phyloP scores from a whole-genome alignment of 2,888 invertebrate species.

The Trissonchulus latispiculum region DNA sequence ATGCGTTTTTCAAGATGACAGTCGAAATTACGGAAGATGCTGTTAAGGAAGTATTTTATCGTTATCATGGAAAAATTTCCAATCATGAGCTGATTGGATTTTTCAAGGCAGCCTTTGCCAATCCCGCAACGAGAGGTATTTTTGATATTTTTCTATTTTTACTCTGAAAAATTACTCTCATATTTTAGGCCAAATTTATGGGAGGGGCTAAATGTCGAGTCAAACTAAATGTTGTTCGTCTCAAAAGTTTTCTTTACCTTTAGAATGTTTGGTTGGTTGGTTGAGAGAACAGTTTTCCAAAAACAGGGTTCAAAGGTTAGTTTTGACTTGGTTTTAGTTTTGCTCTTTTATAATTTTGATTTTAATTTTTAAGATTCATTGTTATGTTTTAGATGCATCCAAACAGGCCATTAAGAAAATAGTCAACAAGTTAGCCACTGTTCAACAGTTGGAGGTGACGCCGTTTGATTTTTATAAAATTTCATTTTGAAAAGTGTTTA shows the following conservation, averaged over 20 bases:
- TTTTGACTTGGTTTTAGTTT: too few relatives aligned
- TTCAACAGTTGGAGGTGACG: neutral
- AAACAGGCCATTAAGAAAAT: neutral
- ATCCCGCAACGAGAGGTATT: neutral
- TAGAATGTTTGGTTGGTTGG: too few relatives aligned
- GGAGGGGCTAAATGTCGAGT: too few relatives aligned
- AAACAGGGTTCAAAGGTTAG: too few relatives aligned
- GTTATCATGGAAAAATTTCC: neutral
- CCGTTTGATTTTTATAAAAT: neutral
- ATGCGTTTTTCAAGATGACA: too few relatives aligned
- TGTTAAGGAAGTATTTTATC: neutral
- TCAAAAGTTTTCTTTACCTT: too few relatives aligned
- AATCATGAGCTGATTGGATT: neutral
- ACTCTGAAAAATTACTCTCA: too few relatives aligned
- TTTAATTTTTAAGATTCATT: too few relatives aligned
- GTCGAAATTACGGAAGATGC: neutral
- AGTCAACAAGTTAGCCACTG: neutral
- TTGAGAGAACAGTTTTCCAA: too few relatives aligned
- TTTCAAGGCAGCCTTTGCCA: neutral
- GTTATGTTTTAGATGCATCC: neutral
- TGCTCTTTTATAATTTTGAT: too few relatives aligned
- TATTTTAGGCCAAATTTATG: too few relatives aligned
- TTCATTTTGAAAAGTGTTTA: neutral
- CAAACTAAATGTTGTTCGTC: too few relatives aligned
- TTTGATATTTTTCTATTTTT: neutral